Percentiles rank a stretch among this genome's conserved stretches.
phyloP scores from a whole-genome alignment of 2,113 vertebrate genomes.

The Eublepharis macularius region DNA sequence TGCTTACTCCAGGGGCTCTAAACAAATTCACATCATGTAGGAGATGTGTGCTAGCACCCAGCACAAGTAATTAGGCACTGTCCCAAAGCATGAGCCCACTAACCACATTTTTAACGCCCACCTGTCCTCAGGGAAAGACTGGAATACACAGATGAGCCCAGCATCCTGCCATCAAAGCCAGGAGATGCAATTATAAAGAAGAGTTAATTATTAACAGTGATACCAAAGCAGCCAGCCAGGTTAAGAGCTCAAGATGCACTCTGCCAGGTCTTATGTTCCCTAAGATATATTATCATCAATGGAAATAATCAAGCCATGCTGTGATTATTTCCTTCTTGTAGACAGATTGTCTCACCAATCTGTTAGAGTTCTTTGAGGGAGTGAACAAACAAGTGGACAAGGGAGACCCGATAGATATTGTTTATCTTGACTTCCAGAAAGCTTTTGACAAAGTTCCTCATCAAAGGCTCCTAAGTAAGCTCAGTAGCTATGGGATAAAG shows the following conservation, averaged over 20 bases:
- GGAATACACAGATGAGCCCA: not conserved
- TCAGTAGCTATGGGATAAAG: too few species aligned
- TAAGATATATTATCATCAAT: not conserved
- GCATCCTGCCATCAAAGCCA: not conserved
- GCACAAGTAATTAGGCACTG: slow-evolving; percentile 38
- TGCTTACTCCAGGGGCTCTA: not conserved
- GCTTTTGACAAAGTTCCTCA: too few species aligned
- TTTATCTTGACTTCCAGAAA: too few species aligned
- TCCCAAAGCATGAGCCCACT: not conserved
- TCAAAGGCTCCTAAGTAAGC: too few species aligned
- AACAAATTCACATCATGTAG: slow-evolving; percentile 31
- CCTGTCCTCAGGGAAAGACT: not conserved
- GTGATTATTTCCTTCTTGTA: not conserved
- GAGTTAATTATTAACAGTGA: not conserved
- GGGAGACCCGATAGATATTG: too few species aligned
- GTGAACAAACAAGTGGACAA: too few species aligned
- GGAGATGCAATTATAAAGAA: not conserved
- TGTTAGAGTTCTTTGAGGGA: too few species aligned
- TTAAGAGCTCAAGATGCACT: not conserved
- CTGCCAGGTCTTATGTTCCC: not conserved
- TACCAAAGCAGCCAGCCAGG: not conserved
- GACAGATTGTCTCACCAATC: too few species aligned
- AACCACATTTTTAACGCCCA: not conserved
- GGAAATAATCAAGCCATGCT: not conserved
- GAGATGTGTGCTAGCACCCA: slow-evolving; percentile 10